Conservation (phyloP, 2,113 vertebrate genomes). For the Benitochromis conjunctus region DNA sequence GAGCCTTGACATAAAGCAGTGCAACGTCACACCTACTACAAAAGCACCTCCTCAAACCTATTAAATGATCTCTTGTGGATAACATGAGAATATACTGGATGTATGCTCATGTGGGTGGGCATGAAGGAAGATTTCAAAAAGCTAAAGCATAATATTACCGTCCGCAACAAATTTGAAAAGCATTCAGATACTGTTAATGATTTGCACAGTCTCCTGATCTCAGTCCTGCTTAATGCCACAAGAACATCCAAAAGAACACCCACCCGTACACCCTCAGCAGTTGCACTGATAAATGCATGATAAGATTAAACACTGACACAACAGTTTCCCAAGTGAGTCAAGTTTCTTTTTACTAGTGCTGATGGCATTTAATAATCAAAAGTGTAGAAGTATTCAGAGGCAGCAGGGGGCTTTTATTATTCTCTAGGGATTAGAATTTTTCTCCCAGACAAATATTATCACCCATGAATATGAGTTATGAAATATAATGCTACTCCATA, state of each 20-base stretch:
- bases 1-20: background rate
- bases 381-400: background rate
- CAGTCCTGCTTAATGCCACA: background rate
- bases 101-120: background rate
- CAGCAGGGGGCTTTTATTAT: slow-evolving; percentile 9
- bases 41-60: background rate
- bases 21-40: background rate
- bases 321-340: background rate
- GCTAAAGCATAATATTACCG: background rate
- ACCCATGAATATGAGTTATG: slow-evolving; percentile 6
- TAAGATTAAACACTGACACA: background rate
- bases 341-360: slow-evolving; percentile 11
- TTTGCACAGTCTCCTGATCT: background rate
- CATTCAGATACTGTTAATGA: background rate
- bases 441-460: background rate
- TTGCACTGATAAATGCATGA: background rate
- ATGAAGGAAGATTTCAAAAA: background rate
- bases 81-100: background rate
- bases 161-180: background rate
- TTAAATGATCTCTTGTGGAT: background rate
- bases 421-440: background rate
- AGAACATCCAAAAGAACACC: background rate
- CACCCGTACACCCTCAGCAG: background rate
- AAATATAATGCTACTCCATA: background rate
- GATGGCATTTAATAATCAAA: slow-evolving; percentile 9